Conservation (phyloP, 1,140 invertebrate genomes). For the Onthophagus taurus region DNA sequence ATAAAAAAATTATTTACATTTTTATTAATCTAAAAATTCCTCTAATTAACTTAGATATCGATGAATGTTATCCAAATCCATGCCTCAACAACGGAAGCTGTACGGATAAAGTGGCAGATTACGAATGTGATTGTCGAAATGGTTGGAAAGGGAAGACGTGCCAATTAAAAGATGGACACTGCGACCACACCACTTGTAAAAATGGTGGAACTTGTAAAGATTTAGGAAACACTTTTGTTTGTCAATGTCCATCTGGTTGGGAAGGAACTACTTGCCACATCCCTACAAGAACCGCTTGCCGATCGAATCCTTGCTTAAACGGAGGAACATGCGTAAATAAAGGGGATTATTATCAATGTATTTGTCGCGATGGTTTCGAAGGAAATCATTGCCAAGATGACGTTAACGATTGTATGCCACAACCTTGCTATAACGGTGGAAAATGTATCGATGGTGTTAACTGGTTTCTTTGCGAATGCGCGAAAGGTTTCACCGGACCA, state of each 20-base stretch:
- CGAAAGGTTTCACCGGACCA: conserved; percentile 60
- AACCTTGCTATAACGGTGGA: conserved; percentile 66
- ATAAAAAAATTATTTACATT: neutral
- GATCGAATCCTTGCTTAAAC: conserved; percentile 59
- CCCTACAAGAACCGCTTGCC: conserved; percentile 60
- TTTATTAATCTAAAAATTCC: too few relatives aligned
- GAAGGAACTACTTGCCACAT: conserved; percentile 62
- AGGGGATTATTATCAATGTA: conserved; percentile 58
- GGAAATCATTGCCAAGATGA: conserved; percentile 54
- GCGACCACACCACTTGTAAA: conserved; percentile 51
- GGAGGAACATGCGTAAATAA: conserved; percentile 67
- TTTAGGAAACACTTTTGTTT: conserved; percentile 52
- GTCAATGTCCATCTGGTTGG: conserved; percentile 55
- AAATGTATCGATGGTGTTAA: conserved; percentile 71
- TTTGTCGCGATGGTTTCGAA: conserved; percentile 57
- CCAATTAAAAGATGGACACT: conserved; percentile 52
- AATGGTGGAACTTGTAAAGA: conserved; percentile 60
- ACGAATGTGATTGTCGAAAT: conserved; percentile 61
- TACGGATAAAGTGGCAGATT: conserved; percentile 61
- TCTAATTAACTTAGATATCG: conserved; percentile 70
- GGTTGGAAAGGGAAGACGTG: conserved; percentile 75
- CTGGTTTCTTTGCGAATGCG: conserved; percentile 68
- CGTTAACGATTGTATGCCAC: conserved; percentile 52
- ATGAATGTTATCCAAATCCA: conserved; percentile 67
- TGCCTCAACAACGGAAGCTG: conserved; percentile 72